Base-by-base conservation (phyloP, 2,797 vertebrate genomes). In the Synaphobranchus kaupii region DNA sequence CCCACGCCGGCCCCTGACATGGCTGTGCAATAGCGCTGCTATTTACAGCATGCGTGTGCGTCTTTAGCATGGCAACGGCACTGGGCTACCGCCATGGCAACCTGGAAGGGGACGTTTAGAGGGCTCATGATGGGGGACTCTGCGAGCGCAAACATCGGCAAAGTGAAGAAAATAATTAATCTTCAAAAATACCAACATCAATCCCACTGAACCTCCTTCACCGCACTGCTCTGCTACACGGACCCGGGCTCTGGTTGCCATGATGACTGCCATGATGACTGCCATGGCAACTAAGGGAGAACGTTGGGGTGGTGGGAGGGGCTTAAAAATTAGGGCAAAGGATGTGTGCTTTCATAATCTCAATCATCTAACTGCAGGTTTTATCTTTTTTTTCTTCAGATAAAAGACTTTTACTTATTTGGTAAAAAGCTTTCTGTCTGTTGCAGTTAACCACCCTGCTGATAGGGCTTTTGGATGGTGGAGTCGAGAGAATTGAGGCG, bases 211-310 rank as follows among this genome's bases (percentile, higher is more conserved):
- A 81, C 78, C 25, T 81, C 78, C 78, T 81, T 44, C 50, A n/a
- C 78, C n/a, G 78, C 78, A 81, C 47, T 22, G 78, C 78, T 50
- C 78, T 50, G 44, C 78, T 81, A 48, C 78, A 48, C 20, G 50
- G 78, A 10, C 44, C 44, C 44, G 2, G 78, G 78, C 20, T 81
- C 20, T 20, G 78, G 78, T 81, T 81, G 78, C 78, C 78, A 81
- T 81, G 25, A 50, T 8, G 47, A 81, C 20, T 81, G 78, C 78
- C 78, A 81, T 81, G 25, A 50, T 8, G 47, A 81, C 20, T 81
- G 78, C 78, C 78, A 81, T 81, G 78, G 78, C 47, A 81, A 81
- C 78, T n/a, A 48, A 50, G 78, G 25, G 78, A 15, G 7, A 50
- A 50, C n/a, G 47, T 22, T 81, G 47, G 7, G 47, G 31, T 12